These are phyloP conservation scores for Agapornis canus DNA, from an alignment of 2,797 vertebrate genomes.

Conservation along the genomic window DNA sequence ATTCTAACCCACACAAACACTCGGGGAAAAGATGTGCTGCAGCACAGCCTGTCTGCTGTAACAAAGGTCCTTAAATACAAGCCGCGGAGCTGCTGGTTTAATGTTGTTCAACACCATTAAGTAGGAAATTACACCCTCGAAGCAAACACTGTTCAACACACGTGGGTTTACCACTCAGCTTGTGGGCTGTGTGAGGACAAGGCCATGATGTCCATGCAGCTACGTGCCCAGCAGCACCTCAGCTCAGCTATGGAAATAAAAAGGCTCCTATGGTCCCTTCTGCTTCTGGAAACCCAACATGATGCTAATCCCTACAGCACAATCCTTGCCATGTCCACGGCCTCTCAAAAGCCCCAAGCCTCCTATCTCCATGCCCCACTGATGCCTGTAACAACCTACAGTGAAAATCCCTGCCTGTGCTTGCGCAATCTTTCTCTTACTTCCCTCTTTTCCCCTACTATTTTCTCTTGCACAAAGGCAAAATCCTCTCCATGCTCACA, in stretches of 20 bases:
- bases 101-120: background rate
- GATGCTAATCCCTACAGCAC: background rate
- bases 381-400: background rate
- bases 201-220: accelerated
- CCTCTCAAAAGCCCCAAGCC: background rate
- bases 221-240: background rate
- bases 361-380: background rate
- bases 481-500: accelerated
- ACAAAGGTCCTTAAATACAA: background rate
- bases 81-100: accelerated
- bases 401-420: background rate
- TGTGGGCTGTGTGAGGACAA: background rate
- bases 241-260: background rate
- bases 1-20: background rate
- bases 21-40: background rate
- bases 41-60: background rate
- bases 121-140: background rate
- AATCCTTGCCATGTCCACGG: background rate
- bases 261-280: background rate
- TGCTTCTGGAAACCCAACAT: background rate
- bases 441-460: background rate
- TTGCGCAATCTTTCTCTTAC: background rate
- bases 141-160: background rate
- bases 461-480: background rate
- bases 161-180: background rate